Evolutionary conservation across 64 coral and sea anemone genomes (phyloP), one percentile per base, ranked within the genome.

Genomic region (Montipora capricornis): DNA sequence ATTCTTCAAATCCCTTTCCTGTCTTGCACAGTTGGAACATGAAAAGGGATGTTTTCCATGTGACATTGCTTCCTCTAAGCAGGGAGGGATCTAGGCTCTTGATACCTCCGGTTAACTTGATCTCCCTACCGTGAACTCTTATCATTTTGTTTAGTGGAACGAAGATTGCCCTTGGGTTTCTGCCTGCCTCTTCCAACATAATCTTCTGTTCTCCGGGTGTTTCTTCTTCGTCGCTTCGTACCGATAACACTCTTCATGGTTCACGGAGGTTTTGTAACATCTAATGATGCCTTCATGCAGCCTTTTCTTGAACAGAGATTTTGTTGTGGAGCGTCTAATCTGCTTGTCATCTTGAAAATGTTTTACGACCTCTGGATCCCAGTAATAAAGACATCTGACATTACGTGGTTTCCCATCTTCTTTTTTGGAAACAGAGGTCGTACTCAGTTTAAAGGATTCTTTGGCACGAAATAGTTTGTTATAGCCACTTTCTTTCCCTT

Each of bases 1-100:
- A 51, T 94, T 75, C 67, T 94, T 89, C 1, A 94, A 47, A 53
- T 94, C 79, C 17, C 93, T 20, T 5, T 83, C 44, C 67, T 94
- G 93, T 19, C 22, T 20, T 0, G 44, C 76, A 89, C 93, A 89
- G 58, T 83, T 94, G 52, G 80, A 50, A 71, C 93, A 94, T 22
- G 93, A 64, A 14, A 64, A 58, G 5, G 52, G 52, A 55, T 9
- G 52, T 55, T 55, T 55, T 55, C 52, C 52, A 55, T 55, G 52
- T 9, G 52, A 55, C 52, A 1, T 55, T 6, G 52, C 52, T 55
- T 55, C 1, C 52, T 55, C 52, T 55, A 60, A 74, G 61, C 93
- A 78, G 1, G 68, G 77, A 24, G 24, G 92, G 86, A 67, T 90
- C 57, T 50, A 89, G 76, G 60, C 77, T 94, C 60, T 94, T 93